Percentiles rank a stretch among this genome's conserved stretches.
Conservation (phyloP, 2,113 vertebrate species). For the Paralichthys olivaceus region DNA sequence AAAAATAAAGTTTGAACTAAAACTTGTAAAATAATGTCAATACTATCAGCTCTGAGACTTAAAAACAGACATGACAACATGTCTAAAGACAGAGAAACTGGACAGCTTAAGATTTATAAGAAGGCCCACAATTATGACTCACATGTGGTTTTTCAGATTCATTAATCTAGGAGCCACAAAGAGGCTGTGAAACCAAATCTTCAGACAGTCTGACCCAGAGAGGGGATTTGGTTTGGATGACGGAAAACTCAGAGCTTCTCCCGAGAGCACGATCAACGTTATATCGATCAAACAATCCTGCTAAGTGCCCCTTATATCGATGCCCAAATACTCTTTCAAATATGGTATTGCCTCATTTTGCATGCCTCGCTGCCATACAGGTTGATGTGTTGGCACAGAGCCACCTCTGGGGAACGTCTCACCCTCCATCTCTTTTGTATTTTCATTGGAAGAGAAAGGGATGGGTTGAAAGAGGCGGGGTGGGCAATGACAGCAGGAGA, state of each 20-base stretch:
- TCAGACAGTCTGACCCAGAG: conserved; percentile 13
- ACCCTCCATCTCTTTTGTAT: conserved; percentile 22
- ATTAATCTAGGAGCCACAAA: conserved; percentile 24
- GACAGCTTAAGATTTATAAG: neutral
- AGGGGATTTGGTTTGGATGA: conserved; percentile 19
- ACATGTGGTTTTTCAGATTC: conserved; percentile 25
- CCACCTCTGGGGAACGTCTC: conserved; percentile 29
- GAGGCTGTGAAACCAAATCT: conserved; percentile 41
- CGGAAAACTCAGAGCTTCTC: conserved; percentile 54
- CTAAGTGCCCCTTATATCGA: conserved; percentile 68
- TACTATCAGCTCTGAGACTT: too few relatives aligned
- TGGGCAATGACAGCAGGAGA: conserved; percentile 22
- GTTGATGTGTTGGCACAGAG: conserved; percentile 43
- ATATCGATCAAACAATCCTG: conserved; percentile 74
- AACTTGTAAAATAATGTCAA: too few relatives aligned
- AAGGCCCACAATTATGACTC: neutral
- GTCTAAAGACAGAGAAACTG: neutral
- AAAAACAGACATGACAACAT: too few relatives aligned
- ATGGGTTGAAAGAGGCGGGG: neutral
- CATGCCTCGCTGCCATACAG: conserved; percentile 19
- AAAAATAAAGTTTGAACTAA: too few relatives aligned
- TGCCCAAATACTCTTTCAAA: conserved; percentile 51
- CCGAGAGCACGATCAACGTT: conserved; percentile 56
- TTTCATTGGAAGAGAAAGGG: conserved; percentile 12
- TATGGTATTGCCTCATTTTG: conserved; percentile 52